Evolutionary conservation across 2,888 invertebrate genomes (phyloP).

Genomic region (Dorcus hopei): DNA sequence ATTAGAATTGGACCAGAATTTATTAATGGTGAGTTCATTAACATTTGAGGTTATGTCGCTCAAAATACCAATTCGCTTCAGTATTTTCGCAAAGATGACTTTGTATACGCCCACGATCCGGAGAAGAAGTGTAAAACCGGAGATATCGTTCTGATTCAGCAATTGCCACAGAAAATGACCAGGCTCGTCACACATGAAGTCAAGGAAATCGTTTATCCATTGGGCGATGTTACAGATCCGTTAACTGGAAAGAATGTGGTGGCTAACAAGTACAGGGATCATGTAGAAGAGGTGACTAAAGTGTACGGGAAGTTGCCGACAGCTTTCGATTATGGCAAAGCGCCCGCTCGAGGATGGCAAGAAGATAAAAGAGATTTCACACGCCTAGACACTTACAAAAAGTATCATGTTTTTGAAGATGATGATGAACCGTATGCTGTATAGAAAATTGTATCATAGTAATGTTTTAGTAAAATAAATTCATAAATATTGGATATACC

Average conservation of each 20-base stretch:
- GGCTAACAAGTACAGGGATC: conserved; percentile 69
- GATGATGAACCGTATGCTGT: conserved; percentile 70
- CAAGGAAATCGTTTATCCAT: conserved; percentile 73
- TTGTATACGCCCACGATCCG: conserved; percentile 76
- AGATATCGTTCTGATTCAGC: conserved; percentile 76
- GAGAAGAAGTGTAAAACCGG: conserved; percentile 74
- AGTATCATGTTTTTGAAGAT: conserved; percentile 74
- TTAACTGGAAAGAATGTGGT: conserved; percentile 77
- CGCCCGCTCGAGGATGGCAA: conserved; percentile 76
- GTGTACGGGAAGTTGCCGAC: conserved; percentile 67
- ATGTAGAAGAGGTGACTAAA: conserved; percentile 64
- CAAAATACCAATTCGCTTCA: conserved; percentile 46
- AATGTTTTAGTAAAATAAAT: too few species aligned
- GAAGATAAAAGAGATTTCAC: conserved; percentile 81
- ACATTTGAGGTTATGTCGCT: conserved; percentile 4
- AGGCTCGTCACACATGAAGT: conserved; percentile 77
- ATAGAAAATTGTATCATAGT: conserved; percentile 39
- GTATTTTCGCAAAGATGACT: conserved; percentile 76
- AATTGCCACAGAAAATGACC: conserved; percentile 69
- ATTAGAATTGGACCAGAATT: conserved; percentile 70
- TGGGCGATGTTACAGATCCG: conserved; percentile 85
- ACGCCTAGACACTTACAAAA: conserved; percentile 71
- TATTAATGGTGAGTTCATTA: conserved; percentile 67
- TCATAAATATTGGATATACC: too few species aligned
- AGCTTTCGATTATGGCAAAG: conserved; percentile 72